These are phyloP conservation scores for Cephus runcator DNA, from an alignment of 2,888 invertebrate species.

Conservation along the genomic window DNA sequence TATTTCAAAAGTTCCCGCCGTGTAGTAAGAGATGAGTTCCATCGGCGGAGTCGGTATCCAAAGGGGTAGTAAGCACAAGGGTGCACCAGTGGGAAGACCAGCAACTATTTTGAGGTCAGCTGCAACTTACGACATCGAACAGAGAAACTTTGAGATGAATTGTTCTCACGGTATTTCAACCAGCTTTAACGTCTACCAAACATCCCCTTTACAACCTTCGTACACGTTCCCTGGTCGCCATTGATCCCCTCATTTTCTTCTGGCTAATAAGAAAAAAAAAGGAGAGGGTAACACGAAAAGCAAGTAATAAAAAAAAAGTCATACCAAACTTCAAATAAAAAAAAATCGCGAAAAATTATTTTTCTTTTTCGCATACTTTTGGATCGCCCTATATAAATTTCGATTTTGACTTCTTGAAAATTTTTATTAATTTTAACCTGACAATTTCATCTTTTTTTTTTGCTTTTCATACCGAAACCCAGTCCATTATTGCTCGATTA, in stretches of 20 bases:
- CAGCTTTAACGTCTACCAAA: slow-evolving; percentile 8
- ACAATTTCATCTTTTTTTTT: too few species aligned
- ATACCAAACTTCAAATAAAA: too few species aligned
- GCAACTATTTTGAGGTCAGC: slow-evolving; percentile 28
- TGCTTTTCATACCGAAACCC: too few species aligned
- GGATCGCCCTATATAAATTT: too few species aligned
- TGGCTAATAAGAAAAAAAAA: too few species aligned
- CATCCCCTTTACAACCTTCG: neutral
- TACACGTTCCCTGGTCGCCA: neutral
- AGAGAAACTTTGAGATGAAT: slow-evolving; percentile 28
- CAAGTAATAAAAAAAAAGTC: too few species aligned
- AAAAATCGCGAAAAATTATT: too few species aligned
- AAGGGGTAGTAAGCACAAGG: neutral
- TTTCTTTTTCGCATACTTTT: too few species aligned
- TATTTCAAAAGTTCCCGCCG: slow-evolving; percentile 46
- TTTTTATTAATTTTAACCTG: too few species aligned
- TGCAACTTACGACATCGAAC: slow-evolving; percentile 23
- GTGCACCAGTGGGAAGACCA: slow-evolving; percentile 1
- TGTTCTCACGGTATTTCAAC: slow-evolving; percentile 23
- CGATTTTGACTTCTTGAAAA: too few species aligned
- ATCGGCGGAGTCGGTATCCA: slow-evolving; percentile 2
- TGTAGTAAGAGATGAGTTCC: slow-evolving; percentile 9
- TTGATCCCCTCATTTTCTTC: neutral
- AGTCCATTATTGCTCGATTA: too few species aligned
- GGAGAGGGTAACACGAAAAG: too few species aligned